phyloP scores from a whole-genome alignment of 2,888 invertebrate genomes.

The Stenichneumon culpator region DNA sequence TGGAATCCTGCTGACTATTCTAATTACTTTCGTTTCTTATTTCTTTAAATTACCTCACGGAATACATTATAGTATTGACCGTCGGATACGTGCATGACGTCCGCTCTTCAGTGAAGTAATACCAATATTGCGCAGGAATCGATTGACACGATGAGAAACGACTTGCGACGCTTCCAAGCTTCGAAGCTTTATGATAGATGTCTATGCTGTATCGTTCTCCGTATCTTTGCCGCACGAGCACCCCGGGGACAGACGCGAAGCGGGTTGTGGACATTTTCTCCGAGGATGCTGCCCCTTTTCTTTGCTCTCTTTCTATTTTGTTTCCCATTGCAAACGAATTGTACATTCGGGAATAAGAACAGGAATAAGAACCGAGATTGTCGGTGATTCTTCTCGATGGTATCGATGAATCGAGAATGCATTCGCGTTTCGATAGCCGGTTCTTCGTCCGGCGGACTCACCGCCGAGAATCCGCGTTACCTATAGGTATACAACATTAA shows the following conservation, averaged over 20 bases:
- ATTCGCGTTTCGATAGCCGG: slow-evolving; percentile 45
- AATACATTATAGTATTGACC: too few relatives aligned
- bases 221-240: background rate
- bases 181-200: background rate
- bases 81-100: background rate
- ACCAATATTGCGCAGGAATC: background rate
- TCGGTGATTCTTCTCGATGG: background rate
- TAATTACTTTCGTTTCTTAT: too few relatives aligned
- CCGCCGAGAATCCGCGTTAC: background rate
- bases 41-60: too few relatives aligned
- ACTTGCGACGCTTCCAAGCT: too few relatives aligned
- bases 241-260: background rate
- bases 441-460: slow-evolving; percentile 58
- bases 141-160: slow-evolving; percentile 3
- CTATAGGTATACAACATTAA: background rate
- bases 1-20: too few relatives aligned
- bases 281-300: background rate
- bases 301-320: background rate
- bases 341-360: background rate
- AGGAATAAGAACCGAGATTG: background rate
- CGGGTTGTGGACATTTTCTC: background rate
- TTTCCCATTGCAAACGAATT: background rate
- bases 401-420: background rate
- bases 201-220: background rate
- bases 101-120: background rate